Base-by-base conservation (phyloP, 1,140 invertebrate species). In the Drosophila nikananu region DNA sequence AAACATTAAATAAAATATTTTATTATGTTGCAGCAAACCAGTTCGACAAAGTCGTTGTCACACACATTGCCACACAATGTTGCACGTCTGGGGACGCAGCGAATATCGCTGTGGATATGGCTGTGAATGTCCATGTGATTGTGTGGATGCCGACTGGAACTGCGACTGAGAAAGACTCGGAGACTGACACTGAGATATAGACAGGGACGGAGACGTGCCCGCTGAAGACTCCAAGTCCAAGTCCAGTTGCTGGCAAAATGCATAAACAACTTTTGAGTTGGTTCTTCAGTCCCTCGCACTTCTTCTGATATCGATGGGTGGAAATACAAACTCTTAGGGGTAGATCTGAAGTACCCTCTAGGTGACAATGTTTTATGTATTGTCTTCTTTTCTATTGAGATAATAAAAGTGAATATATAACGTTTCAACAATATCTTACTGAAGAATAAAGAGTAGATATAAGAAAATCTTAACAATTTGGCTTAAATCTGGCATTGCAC, bases 1-100 rank as follows among this genome's bases (percentile, higher is more conserved):
- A 86, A 86, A 91, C 90, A 91, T 89, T 91, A 91, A 91, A 91
- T 91, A 89, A 91, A 91, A 91, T 91, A 91, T 91, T 91, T 91
- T 91, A 91, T 91, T 91, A 81, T 86, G 81, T 77, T 86, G 84
- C 74, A 73, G 75, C 55, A 77, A 77, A 90, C 86, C 86, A 90
- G 86, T 90, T 90, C 76, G 60, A n/a, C 74, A 48, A 41, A 55
- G 62, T 66, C 59, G 62, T 54, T 75, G 49, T 72, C 74, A 63
- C 62, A 73, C 77, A 83, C 59, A 75, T 63, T 83, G 80, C 62
- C 77, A 83, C 80, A 89, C 84, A 87, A 83, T 89, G 84, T 89
- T 87, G 83, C 84, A 64, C 52, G 77, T 59, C 67, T 71, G 67
- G 48, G 37, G 49, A 21, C 39, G 63, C 67, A 30, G 62, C 48